phyloP scores from a whole-genome alignment of 1,140 invertebrate genomes.

The Colletes gigas region DNA sequence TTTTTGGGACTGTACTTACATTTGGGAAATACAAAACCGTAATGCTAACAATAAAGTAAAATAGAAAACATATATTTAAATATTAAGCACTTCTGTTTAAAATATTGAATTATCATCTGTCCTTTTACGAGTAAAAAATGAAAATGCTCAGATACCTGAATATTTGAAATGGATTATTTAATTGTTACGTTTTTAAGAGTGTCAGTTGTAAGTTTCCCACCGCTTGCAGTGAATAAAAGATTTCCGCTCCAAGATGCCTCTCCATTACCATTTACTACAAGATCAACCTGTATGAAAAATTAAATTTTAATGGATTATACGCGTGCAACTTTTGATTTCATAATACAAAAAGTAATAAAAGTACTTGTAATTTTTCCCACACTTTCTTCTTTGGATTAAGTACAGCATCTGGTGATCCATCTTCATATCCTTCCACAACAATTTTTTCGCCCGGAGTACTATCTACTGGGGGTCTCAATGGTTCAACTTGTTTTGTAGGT shows the following conservation, averaged over 20 bases:
- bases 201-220: constrained; percentile 85
- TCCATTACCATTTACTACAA: constrained; percentile 88
- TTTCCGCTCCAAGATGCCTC: constrained; percentile 92
- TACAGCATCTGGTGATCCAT: constrained; percentile 89
- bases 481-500: constrained; percentile 89
- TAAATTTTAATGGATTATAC: constrained; percentile 14
- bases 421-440: constrained; percentile 90
- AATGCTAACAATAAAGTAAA: constrained; percentile 19
- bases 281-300: constrained; percentile 83
- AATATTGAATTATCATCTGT: background rate
- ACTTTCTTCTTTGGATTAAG: constrained; percentile 99
- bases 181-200: constrained; percentile 89
- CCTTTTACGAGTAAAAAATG: constrained; percentile 12
- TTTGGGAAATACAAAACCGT: constrained; percentile 29
- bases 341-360: constrained; percentile 13
- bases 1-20: constrained; percentile 13
- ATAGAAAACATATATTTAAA: constrained; percentile 24
- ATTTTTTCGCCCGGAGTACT: constrained; percentile 91
- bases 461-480: constrained; percentile 88
- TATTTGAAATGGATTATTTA: constrained; percentile 82
- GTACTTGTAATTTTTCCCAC: constrained; percentile 94
- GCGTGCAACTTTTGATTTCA: background rate
- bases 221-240: constrained; percentile 86
- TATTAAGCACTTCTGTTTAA: background rate
- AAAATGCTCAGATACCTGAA: constrained; percentile 5